Base-by-base conservation (phyloP, 2,797 vertebrate species). In the Todus mexicanus region DNA sequence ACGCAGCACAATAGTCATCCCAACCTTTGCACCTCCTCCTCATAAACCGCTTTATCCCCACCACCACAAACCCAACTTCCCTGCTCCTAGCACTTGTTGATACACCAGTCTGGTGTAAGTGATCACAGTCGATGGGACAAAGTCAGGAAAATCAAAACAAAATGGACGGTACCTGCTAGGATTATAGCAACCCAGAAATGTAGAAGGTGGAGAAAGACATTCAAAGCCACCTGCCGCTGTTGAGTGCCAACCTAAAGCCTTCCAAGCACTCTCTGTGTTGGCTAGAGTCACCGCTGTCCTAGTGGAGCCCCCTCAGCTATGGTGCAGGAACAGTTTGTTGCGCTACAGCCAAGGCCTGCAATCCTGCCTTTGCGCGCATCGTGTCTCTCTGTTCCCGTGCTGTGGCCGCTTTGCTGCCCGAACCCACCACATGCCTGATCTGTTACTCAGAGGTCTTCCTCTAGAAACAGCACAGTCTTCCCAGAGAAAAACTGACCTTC, bases 381-480 rank as follows among this genome's bases (percentile, higher is more conserved):
- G 11, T 4, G 5, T 27, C 10, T 15, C 64, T 40, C 35, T 15
- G 23, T 38, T 60, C 48, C 37, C 73, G 11, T 15, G 51, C 64
- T 59, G 64, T 0, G 3, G 29, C 48, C 56, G 5, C 48, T 21
- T 19, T 1, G 10, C 26, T n/a, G 65, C 61, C 82, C 74, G 61
- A 68, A 87, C 27, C n/a, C 31, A 59, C 1, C 0, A 2, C 12
- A 11, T 0, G 0, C 40, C 20, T 60, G 35, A 56, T 15, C 19
- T 14, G 15, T 47, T 42, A 63, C 13, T 69, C 48, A 57, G 31
- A 43, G 35, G 11, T 29, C n/a, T 81, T 81, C 60, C 78, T 80
- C 42, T 69, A 94, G 84, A 76, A 75, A 86, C 0, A 0, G 25
- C 35, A 66, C 4, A 18, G 35, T 26, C 61, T 74, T 93, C 37